Base-by-base conservation (phyloP, 2,888 invertebrate genomes). In the Athrips mouffetella region DNA sequence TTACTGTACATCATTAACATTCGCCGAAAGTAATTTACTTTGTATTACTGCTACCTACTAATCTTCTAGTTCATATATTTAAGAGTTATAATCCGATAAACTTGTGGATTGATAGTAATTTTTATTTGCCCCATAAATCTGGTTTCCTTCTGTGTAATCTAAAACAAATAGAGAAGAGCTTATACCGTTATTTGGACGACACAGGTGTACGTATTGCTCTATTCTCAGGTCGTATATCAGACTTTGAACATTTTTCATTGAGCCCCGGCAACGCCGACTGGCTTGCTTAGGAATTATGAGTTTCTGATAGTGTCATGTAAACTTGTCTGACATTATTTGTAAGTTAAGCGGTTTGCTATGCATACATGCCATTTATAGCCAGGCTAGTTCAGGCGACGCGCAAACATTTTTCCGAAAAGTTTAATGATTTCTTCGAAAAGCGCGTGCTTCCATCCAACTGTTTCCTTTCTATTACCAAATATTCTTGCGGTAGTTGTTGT, bases 391-490 rank as follows among this genome's bases (percentile, higher is more conserved):
- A n/a, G n/a, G n/a, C n/a, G n/a, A n/a, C n/a, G n/a, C n/a, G n/a
- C n/a, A n/a, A n/a, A n/a, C n/a, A n/a, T n/a, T n/a, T n/a, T n/a
- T n/a, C n/a, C n/a, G n/a, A n/a, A 42, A 40, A 51, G 42, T 27
- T 4, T 27, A 8, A 27, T 27, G 2, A 27, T 8, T n/a, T 27
- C 39, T 7, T 4, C n/a, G 11, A 49, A 49, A 57, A 15, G 57
- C 50, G 55, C 59, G 56, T 58, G 58, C 59, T 62, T 66, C 62
- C 62, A 57, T 59, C 51, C 51, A 58, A 31, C 45, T 20, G 30
- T 40, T 74, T 66, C 63, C 63, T 63, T 54, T 70, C 68, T 67
- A 76, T 76, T 78, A 76, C 67, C 65, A 71, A 79, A 79, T 73
- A 66, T 65, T 63, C 68, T 75, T 73, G 70, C 73, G 64, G 72